Percentiles rank a stretch among this genome's conserved stretches.
These are phyloP conservation scores for Rhinatrema bivittatum DNA, from an alignment of 2,797 vertebrate species.

Conservation along the genomic window DNA sequence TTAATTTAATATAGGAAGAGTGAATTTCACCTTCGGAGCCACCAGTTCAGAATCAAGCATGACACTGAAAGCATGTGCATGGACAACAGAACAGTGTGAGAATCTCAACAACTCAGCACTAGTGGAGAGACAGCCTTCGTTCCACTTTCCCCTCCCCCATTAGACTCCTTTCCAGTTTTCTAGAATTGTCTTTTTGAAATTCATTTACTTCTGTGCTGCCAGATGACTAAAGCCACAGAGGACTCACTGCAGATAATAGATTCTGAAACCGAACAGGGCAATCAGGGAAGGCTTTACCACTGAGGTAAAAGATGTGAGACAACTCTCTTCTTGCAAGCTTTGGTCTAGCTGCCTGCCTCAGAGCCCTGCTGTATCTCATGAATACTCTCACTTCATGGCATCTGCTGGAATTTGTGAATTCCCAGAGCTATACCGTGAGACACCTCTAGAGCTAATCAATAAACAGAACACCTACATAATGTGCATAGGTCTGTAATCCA, in stretches of 20 bases:
- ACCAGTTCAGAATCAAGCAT: no score
- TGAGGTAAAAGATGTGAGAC: constrained; percentile 39
- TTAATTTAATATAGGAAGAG: no score
- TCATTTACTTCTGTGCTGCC: constrained; percentile 18
- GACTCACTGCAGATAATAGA: constrained; percentile 31
- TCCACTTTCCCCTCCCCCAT: constrained; percentile 12
- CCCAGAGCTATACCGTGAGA: no score
- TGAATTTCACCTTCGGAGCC: no score
- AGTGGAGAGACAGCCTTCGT: no score
- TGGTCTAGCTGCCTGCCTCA: constrained; percentile 35
- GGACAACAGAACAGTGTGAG: no score
- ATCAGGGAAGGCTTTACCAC: constrained; percentile 25
- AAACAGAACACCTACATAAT: no score
- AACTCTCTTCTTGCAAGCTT: constrained; percentile 55
- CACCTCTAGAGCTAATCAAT: no score
- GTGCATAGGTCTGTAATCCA: no score
- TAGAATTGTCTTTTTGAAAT: constrained; percentile 4
- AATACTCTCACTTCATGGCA: constrained; percentile 49
- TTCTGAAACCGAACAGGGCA: constrained; percentile 40
- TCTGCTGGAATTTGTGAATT: constrained; percentile 40
- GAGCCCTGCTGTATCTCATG: constrained; percentile 45
- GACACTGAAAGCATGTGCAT: no score
- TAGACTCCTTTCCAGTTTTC: neutral
- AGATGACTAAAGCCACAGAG: constrained; percentile 13
- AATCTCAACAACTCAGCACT: no score